These are phyloP conservation scores for Sterrhoptilus dennistouni DNA, from an alignment of 2,113 vertebrate species.

Conservation along the genomic window DNA sequence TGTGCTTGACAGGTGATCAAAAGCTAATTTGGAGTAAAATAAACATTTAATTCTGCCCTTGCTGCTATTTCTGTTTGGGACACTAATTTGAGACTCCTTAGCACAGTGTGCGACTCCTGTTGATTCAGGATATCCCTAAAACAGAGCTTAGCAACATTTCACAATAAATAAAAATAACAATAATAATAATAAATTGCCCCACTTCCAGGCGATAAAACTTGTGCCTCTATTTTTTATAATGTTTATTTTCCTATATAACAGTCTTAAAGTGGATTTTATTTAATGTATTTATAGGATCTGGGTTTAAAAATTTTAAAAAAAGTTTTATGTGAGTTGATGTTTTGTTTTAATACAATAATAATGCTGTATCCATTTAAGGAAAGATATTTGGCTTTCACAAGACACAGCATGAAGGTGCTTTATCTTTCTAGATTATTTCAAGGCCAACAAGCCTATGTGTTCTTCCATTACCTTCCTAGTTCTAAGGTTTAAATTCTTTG, in stretches of 20 bases:
- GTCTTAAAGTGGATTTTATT: background rate
- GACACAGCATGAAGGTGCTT: background rate
- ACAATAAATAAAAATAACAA: background rate
- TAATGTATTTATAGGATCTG: background rate
- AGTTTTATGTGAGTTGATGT: background rate
- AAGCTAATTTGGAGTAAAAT: background rate
- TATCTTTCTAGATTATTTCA: background rate
- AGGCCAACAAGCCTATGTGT: background rate
- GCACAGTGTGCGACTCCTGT: background rate
- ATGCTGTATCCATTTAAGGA: background rate
- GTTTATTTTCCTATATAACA: background rate
- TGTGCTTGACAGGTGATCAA: background rate
- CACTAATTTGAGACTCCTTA: background rate
- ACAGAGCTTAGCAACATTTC: background rate
- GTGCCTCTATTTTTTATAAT: accelerated
- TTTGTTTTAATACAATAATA: background rate
- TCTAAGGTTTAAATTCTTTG: background rate
- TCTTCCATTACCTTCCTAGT: background rate
- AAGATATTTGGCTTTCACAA: background rate
- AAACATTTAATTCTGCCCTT: background rate
- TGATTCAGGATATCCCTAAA: background rate
- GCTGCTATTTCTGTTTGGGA: background rate
- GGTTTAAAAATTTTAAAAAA: background rate
- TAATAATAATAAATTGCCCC: background rate
- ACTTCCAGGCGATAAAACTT: background rate